Percentiles rank a stretch among this genome's conserved stretches.
These are phyloP conservation scores for Torymus texanus DNA, from an alignment of 2,888 invertebrate genomes.

Conservation along the genomic window DNA sequence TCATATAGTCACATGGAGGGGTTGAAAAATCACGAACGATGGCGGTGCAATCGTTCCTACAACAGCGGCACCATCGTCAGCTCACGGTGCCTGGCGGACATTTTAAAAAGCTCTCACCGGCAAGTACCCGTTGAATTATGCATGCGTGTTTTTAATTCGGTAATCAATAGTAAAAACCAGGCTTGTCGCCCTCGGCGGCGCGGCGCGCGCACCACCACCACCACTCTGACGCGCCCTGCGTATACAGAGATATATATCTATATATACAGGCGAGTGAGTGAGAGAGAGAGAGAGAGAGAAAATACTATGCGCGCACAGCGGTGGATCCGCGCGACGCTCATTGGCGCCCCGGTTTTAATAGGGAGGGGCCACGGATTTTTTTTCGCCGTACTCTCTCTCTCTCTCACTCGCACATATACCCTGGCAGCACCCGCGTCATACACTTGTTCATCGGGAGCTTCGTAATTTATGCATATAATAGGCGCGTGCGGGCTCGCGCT, in stretches of 20 bases:
- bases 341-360: slow-evolving; percentile 53
- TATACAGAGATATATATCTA: background rate
- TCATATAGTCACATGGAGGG: background rate
- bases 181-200: slow-evolving; percentile 61
- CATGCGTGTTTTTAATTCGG: slow-evolving; percentile 73
- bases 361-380: slow-evolving; percentile 54
- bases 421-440: background rate
- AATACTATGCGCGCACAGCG: too few relatives aligned
- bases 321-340: slow-evolving; percentile 43
- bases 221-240: slow-evolving; percentile 10
- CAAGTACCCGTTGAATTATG: slow-evolving; percentile 68
- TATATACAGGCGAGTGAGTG: too few relatives aligned
- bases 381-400: slow-evolving; percentile 1
- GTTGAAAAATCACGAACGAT: background rate
- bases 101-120: slow-evolving; percentile 39
- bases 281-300: too few relatives aligned
- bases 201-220: slow-evolving; percentile 23
- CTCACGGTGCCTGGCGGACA: slow-evolving; percentile 43
- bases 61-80: background rate
- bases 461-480: slow-evolving; percentile 51
- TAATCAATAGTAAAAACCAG: slow-evolving; percentile 73
- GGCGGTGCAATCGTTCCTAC: too few relatives aligned
- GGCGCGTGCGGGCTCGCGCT: background rate
- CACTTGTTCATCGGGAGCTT: slow-evolving; percentile 30
- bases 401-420: too few relatives aligned